Evolutionary conservation across 2,113 vertebrate genomes (phyloP).

Genomic region (Hydrolagus affinis): DNA sequence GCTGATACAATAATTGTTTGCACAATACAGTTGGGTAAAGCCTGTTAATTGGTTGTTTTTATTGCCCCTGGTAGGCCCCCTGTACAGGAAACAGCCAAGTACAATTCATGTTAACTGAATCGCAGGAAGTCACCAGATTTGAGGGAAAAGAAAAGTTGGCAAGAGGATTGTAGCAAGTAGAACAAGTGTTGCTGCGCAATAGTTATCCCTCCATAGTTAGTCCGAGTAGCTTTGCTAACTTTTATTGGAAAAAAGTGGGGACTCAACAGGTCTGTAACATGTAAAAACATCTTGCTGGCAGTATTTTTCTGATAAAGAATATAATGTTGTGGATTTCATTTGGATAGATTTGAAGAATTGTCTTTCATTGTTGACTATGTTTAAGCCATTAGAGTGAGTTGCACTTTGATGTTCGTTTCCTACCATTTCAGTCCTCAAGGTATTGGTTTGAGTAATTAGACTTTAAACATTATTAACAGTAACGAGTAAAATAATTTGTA

Average conservation of each 20-base stretch:
- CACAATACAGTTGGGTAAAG: background rate
- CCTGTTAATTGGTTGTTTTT: background rate
- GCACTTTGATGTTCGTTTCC: background rate
- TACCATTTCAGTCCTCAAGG: background rate
- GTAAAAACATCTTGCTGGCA: background rate
- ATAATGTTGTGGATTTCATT: background rate
- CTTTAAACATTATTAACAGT: background rate
- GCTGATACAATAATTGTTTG: background rate
- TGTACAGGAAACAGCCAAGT: constrained; percentile 41
- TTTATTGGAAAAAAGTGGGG: background rate
- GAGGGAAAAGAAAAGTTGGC: constrained; percentile 60
- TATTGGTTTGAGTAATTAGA: background rate
- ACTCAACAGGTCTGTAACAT: background rate
- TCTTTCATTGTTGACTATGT: background rate
- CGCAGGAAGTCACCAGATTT: constrained; percentile 68
- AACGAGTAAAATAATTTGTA: background rate
- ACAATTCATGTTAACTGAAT: constrained; percentile 59
- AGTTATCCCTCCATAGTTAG: background rate
- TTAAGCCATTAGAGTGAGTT: background rate
- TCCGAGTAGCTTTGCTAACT: background rate
- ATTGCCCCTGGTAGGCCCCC: constrained; percentile 21
- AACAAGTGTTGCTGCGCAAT: constrained; percentile 39
- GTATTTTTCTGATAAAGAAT: background rate
- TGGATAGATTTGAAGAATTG: background rate
- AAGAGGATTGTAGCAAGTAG: constrained; percentile 43